phyloP scores from a whole-genome alignment of 2,888 invertebrate species.

The Hololepta plana region DNA sequence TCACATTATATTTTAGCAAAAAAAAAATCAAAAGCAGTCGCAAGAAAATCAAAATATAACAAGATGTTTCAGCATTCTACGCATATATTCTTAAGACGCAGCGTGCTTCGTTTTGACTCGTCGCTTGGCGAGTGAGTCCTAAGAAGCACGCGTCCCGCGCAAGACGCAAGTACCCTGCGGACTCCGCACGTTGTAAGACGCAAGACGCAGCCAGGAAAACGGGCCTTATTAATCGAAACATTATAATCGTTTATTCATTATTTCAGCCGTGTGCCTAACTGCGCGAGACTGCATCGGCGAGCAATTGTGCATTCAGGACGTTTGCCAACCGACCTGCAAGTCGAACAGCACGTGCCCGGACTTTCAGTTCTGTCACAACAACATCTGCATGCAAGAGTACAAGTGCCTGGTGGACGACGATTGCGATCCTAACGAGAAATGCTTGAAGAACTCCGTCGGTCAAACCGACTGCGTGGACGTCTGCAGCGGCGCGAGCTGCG shows the following conservation, averaged over 20 bases:
- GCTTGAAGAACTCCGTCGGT: conserved; percentile 47
- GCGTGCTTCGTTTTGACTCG: no score
- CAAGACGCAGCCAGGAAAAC: no score
- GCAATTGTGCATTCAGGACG: conserved; percentile 68
- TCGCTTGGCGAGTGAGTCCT: no score
- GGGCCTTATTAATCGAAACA: no score
- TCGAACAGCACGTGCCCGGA: conserved; percentile 68
- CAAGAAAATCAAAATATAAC: no score
- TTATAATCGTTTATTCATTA: conserved; percentile 9
- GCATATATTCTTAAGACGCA: no score
- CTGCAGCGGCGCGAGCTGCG: conserved; percentile 59
- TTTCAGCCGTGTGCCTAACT: conserved; percentile 54
- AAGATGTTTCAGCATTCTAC: no score
- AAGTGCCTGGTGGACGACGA: conserved; percentile 56
- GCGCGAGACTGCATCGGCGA: conserved; percentile 71
- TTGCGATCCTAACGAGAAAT: conserved; percentile 56
- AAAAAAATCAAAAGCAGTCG: no score
- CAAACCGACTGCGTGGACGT: conserved; percentile 59
- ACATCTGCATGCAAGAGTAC: conserved; percentile 68
- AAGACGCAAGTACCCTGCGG: no score
- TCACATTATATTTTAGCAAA: no score
- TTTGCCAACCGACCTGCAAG: conserved; percentile 72
- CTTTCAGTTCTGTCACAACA: conserved; percentile 67
- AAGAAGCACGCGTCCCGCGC: no score
- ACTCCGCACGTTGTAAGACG: no score